A percentile compares a stretch with the other conserved stretches of the same genome.
phyloP scores from a whole-genome alignment of 2,113 vertebrate genomes.

The Cynocephalus volans region DNA sequence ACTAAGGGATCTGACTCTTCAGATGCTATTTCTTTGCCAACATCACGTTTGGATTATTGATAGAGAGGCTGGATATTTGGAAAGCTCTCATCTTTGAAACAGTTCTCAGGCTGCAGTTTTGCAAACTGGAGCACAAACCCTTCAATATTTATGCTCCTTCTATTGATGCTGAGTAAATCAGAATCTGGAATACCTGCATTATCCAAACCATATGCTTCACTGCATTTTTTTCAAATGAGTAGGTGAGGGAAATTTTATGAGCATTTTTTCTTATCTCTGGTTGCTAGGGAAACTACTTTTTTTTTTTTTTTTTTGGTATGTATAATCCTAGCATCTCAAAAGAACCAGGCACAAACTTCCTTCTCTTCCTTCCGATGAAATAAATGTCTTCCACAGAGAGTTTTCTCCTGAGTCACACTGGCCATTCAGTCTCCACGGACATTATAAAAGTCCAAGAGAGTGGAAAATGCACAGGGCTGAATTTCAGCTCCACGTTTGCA shows the following conservation, averaged over 20 bases:
- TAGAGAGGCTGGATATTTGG: constrained; percentile 51
- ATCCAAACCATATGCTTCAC: constrained; percentile 83
- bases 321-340: constrained; percentile 78
- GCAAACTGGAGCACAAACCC: constrained; percentile 57
- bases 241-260: constrained; percentile 77
- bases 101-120: constrained; percentile 65
- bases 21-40: background rate
- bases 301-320: constrained; percentile 61
- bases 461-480: background rate
- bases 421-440: background rate
- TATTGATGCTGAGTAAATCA: constrained; percentile 78
- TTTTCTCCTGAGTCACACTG: background rate
- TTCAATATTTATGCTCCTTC: constrained; percentile 84
- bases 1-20: background rate
- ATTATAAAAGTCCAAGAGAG: background rate
- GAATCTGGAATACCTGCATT: constrained; percentile 83
- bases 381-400: constrained; percentile 37
- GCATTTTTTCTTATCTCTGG: constrained; percentile 72
- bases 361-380: constrained; percentile 74
- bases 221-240: constrained; percentile 72
- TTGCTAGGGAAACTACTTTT: constrained; percentile 86
- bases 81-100: constrained; percentile 77
- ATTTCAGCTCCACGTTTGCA: background rate
- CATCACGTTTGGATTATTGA: background rate
- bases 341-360: constrained; percentile 69